These are phyloP conservation scores for Athalia cordata DNA, from an alignment of 2,888 invertebrate genomes.

Conservation along the genomic window DNA sequence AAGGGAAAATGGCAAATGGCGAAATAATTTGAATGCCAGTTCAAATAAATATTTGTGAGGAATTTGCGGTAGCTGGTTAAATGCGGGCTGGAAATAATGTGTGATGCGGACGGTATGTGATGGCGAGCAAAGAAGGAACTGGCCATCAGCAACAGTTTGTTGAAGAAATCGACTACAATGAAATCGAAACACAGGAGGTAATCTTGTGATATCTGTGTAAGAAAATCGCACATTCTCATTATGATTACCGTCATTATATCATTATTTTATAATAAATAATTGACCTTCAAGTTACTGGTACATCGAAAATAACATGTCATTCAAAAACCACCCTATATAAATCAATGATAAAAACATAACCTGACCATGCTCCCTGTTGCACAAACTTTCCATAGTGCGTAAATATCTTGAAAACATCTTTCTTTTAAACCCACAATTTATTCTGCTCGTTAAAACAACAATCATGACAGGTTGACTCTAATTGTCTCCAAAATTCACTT, in stretches of 20 bases:
- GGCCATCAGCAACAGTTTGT: slow-evolving; percentile 77
- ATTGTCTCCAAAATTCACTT: too few species aligned
- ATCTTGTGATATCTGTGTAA: slow-evolving; percentile 60
- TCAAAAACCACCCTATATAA: not conserved
- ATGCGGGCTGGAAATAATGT: slow-evolving; percentile 61
- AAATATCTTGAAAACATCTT: too few species aligned
- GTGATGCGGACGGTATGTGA: slow-evolving; percentile 63
- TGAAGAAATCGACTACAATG: slow-evolving; percentile 86
- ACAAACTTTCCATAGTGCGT: not conserved
- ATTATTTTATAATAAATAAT: not conserved
- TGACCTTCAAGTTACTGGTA: not conserved
- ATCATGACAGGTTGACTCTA: too few species aligned
- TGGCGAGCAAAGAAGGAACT: slow-evolving; percentile 64
- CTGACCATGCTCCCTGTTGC: slow-evolving; percentile 4
- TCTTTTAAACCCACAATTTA: too few species aligned
- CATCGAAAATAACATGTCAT: not conserved
- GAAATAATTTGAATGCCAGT: slow-evolving; percentile 50
- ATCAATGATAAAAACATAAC: slow-evolving; percentile 42
- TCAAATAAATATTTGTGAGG: slow-evolving; percentile 51
- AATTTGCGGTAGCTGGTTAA: slow-evolving; percentile 52
- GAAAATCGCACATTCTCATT: slow-evolving; percentile 37
- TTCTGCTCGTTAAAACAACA: too few species aligned
- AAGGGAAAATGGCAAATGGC: slow-evolving; percentile 52
- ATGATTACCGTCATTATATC: not conserved
- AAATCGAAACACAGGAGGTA: slow-evolving; percentile 85